Percentiles rank a stretch among this genome's conserved stretches.
Conservation (phyloP, 2,797 vertebrate species). For the Gymnocypris eckloni region DNA sequence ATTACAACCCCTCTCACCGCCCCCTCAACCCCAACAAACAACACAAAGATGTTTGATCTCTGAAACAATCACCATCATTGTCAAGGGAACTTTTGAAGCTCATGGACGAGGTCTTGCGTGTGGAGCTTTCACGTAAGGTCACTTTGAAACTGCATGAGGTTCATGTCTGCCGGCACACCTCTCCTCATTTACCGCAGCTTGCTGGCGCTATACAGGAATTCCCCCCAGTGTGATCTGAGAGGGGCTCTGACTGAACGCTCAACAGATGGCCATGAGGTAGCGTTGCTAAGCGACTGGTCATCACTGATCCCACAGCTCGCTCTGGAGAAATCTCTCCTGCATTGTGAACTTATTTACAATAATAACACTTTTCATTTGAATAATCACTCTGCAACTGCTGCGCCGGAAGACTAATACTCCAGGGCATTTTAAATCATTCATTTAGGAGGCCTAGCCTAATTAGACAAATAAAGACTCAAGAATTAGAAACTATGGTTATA, state of each 20-base stretch:
- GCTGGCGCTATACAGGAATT: constrained; percentile 72
- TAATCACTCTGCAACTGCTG: constrained; percentile 39
- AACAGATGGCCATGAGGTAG: constrained; percentile 82
- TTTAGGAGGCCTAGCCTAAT: constrained; percentile 22
- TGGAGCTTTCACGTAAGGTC: constrained; percentile 43
- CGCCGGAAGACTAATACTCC: constrained; percentile 1
- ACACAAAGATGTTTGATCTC: constrained; percentile 56
- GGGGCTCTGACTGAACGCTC: constrained; percentile 74
- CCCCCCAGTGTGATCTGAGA: constrained; percentile 68
- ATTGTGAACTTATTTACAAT: constrained; percentile 56
- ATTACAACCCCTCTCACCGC: constrained; percentile 3
- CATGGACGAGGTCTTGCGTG: constrained; percentile 24
- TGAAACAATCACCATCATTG: constrained; percentile 54
- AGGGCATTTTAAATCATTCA: constrained; percentile 23
- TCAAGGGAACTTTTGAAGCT: constrained; percentile 57
- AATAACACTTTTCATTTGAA: constrained; percentile 53
- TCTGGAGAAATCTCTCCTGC: constrained; percentile 46
- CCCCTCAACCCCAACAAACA: constrained; percentile 57
- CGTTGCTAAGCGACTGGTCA: constrained; percentile 85
- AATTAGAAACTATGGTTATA: background rate
- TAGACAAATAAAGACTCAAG: constrained; percentile 8
- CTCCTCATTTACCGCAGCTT: constrained; percentile 51
- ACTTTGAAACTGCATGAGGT: constrained; percentile 54
- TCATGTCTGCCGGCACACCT: constrained; percentile 54
- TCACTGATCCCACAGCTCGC: constrained; percentile 71